Conservation (phyloP, 2,113 vertebrate species). For the Deroptyus accipitrinus region DNA sequence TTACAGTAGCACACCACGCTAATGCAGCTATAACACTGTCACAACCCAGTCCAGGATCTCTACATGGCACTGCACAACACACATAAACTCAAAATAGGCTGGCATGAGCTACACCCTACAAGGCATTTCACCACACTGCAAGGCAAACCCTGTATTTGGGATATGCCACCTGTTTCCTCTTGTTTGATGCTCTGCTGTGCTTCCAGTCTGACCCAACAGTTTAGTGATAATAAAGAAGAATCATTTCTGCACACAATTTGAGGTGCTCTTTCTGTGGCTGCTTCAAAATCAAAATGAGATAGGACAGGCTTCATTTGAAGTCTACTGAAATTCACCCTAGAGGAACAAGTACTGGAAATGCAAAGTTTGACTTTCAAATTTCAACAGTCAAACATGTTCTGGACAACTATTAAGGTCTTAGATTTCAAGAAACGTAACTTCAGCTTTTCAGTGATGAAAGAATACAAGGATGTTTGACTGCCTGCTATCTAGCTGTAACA, state of each 20-base stretch:
- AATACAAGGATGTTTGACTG: neutral
- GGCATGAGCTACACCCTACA: neutral
- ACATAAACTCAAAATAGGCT: neutral
- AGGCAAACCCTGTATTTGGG: neutral
- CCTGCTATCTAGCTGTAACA: neutral
- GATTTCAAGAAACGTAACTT: neutral
- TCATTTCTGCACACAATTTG: neutral
- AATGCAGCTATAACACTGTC: neutral
- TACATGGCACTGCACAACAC: neutral
- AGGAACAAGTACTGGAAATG: neutral
- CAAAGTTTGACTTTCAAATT: neutral
- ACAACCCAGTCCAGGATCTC: neutral
- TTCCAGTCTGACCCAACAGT: neutral
- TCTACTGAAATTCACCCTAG: neutral
- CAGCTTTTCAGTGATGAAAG: neutral
- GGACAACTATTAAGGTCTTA: neutral
- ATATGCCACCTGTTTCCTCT: neutral
- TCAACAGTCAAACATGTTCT: neutral
- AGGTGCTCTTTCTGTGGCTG: neutral
- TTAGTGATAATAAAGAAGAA: neutral
- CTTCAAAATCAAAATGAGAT: neutral
- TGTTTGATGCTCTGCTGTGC: neutral
- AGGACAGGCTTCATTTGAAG: neutral
- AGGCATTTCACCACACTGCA: neutral
- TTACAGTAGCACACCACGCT: neutral